Conservation (phyloP, 2,888 invertebrate species). For the Enchytraeus crypticus region DNA sequence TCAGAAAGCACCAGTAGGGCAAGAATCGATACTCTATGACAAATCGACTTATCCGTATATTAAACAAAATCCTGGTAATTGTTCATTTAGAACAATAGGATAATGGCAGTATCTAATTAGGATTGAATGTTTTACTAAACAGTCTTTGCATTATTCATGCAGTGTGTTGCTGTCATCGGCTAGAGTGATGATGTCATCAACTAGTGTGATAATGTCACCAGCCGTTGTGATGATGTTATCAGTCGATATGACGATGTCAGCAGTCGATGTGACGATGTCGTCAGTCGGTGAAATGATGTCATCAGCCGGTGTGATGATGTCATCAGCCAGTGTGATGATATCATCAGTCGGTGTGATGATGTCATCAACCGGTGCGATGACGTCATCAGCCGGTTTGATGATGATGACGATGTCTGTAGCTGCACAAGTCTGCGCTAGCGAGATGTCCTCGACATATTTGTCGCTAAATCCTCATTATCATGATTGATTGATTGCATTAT, state of each 20-base stretch:
- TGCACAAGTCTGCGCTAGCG: too few species aligned
- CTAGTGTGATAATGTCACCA: too few species aligned
- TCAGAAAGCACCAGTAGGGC: too few species aligned
- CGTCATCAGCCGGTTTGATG: not conserved
- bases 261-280: not conserved
- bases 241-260: not conserved
- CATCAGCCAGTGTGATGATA: not conserved
- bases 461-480: not conserved
- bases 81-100: too few species aligned
- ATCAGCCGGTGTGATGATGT: not conserved
- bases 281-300: not conserved
- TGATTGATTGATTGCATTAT: not conserved
- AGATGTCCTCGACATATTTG: not conserved
- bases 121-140: too few species aligned
- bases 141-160: too few species aligned
- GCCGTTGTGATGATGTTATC: not conserved
- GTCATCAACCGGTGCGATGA: not conserved
- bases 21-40: too few species aligned
- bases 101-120: too few species aligned
- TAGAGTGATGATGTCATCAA: too few species aligned
- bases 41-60: too few species aligned
- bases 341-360: not conserved
- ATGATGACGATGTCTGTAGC: not conserved
- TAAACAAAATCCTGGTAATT: too few species aligned
- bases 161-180: not conserved